Percentiles rank a stretch among this genome's conserved stretches.
Evolutionary conservation across 2,888 invertebrate species (phyloP).

Genomic region (Drosophila nigritarsus): DNA sequence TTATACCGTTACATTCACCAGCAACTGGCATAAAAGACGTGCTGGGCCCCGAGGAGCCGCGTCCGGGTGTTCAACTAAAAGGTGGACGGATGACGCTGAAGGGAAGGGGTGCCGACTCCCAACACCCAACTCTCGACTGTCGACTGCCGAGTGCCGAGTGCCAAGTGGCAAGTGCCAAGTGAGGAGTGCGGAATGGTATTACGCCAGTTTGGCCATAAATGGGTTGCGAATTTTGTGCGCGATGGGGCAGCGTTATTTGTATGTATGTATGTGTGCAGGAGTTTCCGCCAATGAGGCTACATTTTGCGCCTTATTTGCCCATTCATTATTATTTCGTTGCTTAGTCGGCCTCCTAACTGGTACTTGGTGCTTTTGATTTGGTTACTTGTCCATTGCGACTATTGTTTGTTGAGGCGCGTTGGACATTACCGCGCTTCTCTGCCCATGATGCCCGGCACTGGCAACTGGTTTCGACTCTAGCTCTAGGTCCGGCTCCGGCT

Average conservation of each 20-base stretch:
- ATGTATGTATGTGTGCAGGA: slow-evolving; percentile 1
- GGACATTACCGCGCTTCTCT: slow-evolving; percentile 2
- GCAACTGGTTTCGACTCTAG: background rate
- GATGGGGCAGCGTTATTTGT: slow-evolving; percentile 3
- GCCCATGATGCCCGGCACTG: background rate
- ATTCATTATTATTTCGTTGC: slow-evolving; percentile 66
- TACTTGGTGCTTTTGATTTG: slow-evolving; percentile 35
- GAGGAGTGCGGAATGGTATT: slow-evolving; percentile 1
- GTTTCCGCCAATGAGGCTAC: slow-evolving; percentile 17
- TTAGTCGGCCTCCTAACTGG: slow-evolving; percentile 21
- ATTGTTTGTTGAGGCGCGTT: slow-evolving; percentile 47
- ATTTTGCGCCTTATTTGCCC: slow-evolving; percentile 51
- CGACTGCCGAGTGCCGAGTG: background rate
- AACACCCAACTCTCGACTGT: background rate
- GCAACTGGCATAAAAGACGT: slow-evolving; percentile 52
- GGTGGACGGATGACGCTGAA: background rate
- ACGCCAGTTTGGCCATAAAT: slow-evolving; percentile 30
- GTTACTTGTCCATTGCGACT: slow-evolving; percentile 34
- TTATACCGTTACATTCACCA: slow-evolving; percentile 59
- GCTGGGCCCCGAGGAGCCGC: slow-evolving; percentile 22
- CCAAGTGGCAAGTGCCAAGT: background rate
- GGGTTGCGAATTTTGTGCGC: slow-evolving; percentile 27
- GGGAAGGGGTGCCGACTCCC: background rate
- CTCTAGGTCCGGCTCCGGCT: background rate
- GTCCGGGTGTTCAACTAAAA: slow-evolving; percentile 4